Base-by-base conservation (phyloP, 2,888 invertebrate genomes). In the Drosophila suboccidentalis region DNA sequence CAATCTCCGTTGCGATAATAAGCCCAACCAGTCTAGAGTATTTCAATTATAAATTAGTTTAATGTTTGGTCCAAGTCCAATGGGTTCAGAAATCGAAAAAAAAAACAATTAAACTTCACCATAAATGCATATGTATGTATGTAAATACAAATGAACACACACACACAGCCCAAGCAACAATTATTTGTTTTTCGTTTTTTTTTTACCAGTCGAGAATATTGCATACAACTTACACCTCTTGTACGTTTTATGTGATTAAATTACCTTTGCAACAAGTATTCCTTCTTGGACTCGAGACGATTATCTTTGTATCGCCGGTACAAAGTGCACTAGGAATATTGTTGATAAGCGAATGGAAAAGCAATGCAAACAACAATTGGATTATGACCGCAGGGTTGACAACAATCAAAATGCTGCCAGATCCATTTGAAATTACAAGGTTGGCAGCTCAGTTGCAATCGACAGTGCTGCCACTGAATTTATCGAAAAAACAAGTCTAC, bases 231-330 rank as follows among this genome's bases (percentile, higher is more conserved):
- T 57, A 46, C 55, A 60, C 29, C 46, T 41, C 8, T 36, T 44
- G 22, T 22, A 32, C 13, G 10, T 44, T 5, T 36, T 57, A 2
- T 17, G 8, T 38, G 19, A 64, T 46, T 64, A 59, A 69, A 47
- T 51, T 55, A 50, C 44, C 32, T 54, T 59, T 59, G 39, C 44
- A 15, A 39, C 38, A 55, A 53, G 15, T 36, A 41, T 32, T 65
- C 19, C 11, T 41, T 50, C 51, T 36, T 76, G 50, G 60, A 54
- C 46, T 51, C 10, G 29, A 22, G 22, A 36, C 19, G 59, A 65
- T 69, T 66, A 64, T 64, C 58, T 61, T 54, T 53, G 60, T 50
- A 61, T 59, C 50, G 29, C 77, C 59, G 66, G 78, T 78, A 62
- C 78, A 78, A 78, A 78, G 80, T 49, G 73, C 80, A 64, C 2